These are phyloP conservation scores for Melipona bicolor DNA, from an alignment of 2,888 invertebrate species.

Conservation along the genomic window DNA sequence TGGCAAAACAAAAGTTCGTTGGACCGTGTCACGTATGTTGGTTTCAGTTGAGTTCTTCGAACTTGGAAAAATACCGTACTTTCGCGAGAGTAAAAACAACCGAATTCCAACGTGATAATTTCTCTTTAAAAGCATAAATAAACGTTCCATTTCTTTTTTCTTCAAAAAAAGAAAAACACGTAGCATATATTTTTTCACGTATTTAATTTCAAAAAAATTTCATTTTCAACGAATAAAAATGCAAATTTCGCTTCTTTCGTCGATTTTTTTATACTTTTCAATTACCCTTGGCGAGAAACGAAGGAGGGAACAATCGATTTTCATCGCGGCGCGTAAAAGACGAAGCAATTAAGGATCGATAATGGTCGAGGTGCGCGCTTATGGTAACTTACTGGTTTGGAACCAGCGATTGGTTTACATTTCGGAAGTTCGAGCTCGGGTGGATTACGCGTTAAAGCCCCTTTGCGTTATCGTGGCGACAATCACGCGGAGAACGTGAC, in stretches of 20 bases:
- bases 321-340: not conserved
- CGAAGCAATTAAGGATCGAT: not conserved
- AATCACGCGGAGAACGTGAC: slow-evolving; percentile 52
- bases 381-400: slow-evolving; percentile 24
- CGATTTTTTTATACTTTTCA: not conserved
- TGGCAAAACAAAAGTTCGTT: slow-evolving; percentile 6
- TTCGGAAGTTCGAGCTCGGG: slow-evolving; percentile 18
- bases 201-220: not conserved
- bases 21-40: not conserved
- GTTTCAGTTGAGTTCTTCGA: not conserved
- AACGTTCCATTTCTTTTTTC: too few relatives aligned
- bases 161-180: too few relatives aligned
- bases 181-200: too few relatives aligned
- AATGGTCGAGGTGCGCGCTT: not conserved
- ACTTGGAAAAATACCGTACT: not conserved
- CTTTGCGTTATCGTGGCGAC: slow-evolving; percentile 45
- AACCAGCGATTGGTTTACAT: slow-evolving; percentile 30
- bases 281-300: not conserved
- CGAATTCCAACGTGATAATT: too few relatives aligned
- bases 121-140: too few relatives aligned
- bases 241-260: not conserved
- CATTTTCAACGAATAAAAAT: not conserved
- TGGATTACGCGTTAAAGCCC: slow-evolving; percentile 46
- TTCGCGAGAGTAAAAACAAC: too few relatives aligned
- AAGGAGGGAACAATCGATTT: too few relatives aligned